Evolutionary conservation across 2,888 invertebrate species (phyloP).

Genomic region (Fabriciana adippe): DNA sequence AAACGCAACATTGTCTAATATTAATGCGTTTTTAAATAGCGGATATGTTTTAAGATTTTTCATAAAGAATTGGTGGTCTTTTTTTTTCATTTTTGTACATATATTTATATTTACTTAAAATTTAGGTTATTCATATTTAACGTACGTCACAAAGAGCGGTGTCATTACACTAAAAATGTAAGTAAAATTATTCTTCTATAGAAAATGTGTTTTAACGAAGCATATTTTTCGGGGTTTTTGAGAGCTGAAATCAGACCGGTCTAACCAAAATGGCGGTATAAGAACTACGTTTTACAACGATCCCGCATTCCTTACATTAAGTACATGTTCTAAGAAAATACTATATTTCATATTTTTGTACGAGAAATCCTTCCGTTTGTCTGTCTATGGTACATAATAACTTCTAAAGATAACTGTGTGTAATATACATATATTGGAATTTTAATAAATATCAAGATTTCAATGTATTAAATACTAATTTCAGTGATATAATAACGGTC

Average conservation of each 20-base stretch:
- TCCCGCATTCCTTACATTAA: slow-evolving; percentile 8
- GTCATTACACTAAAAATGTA: background rate
- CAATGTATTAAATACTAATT: too few relatives aligned
- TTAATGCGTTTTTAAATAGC: too few relatives aligned
- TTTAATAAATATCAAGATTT: too few relatives aligned
- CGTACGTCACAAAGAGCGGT: background rate
- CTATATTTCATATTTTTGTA: background rate
- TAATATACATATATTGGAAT: too few relatives aligned
- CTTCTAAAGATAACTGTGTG: too few relatives aligned
- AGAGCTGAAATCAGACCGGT: slow-evolving; percentile 18
- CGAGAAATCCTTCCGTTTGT: background rate
- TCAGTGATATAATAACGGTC: too few relatives aligned
- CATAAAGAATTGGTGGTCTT: too few relatives aligned
- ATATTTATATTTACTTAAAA: background rate
- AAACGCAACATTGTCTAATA: too few relatives aligned
- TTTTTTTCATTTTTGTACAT: too few relatives aligned
- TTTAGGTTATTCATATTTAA: background rate
- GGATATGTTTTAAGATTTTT: too few relatives aligned
- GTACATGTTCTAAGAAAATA: slow-evolving; percentile 6
- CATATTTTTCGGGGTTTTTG: slow-evolving; percentile 14
- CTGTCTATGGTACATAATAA: too few relatives aligned
- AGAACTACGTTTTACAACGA: slow-evolving; percentile 9
- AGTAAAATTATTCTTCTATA: slow-evolving; percentile 4
- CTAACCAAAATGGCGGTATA: slow-evolving; percentile 35
- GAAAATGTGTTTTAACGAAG: slow-evolving; percentile 1